Conservation (phyloP, 1,140 invertebrate genomes). For the Plectrocnemia conspersa region DNA sequence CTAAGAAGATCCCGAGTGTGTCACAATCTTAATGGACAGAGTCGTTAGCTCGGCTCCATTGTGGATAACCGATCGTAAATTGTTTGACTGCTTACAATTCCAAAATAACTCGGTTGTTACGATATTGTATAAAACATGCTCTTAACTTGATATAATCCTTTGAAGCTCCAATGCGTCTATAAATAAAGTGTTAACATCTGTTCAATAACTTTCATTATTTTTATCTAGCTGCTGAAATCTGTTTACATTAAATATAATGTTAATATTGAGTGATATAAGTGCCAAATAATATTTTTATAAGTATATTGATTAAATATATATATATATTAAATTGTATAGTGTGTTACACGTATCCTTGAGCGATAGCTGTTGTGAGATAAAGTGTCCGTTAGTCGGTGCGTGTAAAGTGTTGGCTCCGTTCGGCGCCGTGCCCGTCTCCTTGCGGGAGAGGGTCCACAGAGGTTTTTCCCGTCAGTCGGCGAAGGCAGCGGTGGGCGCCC, state of each 20-base stretch:
- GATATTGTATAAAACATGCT: no score
- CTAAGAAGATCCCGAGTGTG: no score
- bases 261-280: conserved; percentile 19
- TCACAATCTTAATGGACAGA: no score
- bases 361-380: neutral
- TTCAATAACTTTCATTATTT: no score
- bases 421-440: neutral
- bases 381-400: neutral
- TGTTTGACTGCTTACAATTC: no score
- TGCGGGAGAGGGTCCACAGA: neutral
- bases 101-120: no score
- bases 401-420: neutral
- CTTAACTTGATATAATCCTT: no score
- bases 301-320: neutral
- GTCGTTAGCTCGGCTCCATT: no score
- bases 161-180: no score
- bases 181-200: no score
- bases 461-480: conserved; percentile 22
- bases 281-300: conserved; percentile 9
- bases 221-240: no score
- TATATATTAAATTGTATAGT: neutral
- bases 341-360: conserved; percentile 2
- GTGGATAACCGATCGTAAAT: no score
- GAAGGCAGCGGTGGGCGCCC: conserved; percentile 49
- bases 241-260: conserved; percentile 8